Evolutionary conservation across 2,888 invertebrate species (phyloP), one percentile per base, ranked within the genome.

Genomic region (Callyntrura guangdongensis): DNA sequence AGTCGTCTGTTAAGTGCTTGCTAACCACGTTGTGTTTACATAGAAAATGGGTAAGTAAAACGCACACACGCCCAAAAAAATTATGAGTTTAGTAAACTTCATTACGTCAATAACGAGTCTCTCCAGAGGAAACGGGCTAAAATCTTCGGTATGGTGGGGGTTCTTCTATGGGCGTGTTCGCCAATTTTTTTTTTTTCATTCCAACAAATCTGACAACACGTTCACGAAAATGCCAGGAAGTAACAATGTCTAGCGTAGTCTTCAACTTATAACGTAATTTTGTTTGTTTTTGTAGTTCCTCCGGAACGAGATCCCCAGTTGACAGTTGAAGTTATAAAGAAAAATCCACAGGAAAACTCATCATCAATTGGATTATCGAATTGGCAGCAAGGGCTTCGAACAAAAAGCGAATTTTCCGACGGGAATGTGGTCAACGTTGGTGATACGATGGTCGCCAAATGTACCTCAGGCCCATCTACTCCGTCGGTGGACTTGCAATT

Each of bases 401-500:
- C 45, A 45, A 88, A 82, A n/a, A 20, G 27, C n/a, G 88, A 69
- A 9, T 11, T 11, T 11, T 25, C 86, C 0, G 64, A 77, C n/a
- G 27, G 56, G 20, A 77, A 74, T 20, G 36, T 64, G 11, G 85
- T 91, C 0, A 85, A 86, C 12, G 17, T 89, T 61, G 86, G 67
- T 2, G 87, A 92, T 27, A 86, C 81, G 9, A 47, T 93, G 22
- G 86, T 72, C 25, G 90, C 92, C 27, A 91, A 56, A 72, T 94
- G 93, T 86, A 82, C 72, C 22, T 87, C 93, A 22, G 91, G 91
- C 53, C 91, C 92, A 27, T 91, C 93, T 4, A 92, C 84, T n/a
- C 93, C 93, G 11, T 88, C 92, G 22, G 91, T 92, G 84, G 92
- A 93, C 56, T 22, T 94, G 17, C 91, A 91, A 49, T 93, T 92